Percentiles rank a stretch among this genome's conserved stretches.
phyloP scores from a whole-genome alignment of 2,888 invertebrate genomes.

The Andrena minutula region DNA sequence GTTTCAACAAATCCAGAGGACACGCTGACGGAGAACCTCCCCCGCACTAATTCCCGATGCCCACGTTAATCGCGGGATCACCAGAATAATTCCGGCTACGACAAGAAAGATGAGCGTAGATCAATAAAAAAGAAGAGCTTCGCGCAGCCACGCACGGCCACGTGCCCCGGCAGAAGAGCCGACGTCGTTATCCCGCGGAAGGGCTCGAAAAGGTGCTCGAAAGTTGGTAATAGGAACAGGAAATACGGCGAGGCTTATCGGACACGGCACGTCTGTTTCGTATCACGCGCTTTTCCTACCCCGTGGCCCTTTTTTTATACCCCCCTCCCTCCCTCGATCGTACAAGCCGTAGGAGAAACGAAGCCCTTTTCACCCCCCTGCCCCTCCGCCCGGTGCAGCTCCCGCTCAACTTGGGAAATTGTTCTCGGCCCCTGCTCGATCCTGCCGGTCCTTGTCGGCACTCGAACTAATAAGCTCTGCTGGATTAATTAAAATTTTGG shows the following conservation, averaged over 20 bases:
- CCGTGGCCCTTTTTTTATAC: conserved; percentile 23
- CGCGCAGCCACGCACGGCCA: background rate
- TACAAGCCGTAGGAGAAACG: conserved; percentile 54
- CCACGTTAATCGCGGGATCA: too few relatives aligned
- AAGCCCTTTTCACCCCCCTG: conserved; percentile 59
- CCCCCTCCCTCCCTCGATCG: conserved; percentile 43
- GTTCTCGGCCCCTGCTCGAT: conserved; percentile 64
- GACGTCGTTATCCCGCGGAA: conserved; percentile 70
- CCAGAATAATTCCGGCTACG: too few relatives aligned
- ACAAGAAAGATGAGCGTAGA: too few relatives aligned
- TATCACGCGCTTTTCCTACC: conserved; percentile 43
- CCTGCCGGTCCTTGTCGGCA: conserved; percentile 70
- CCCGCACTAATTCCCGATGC: too few relatives aligned
- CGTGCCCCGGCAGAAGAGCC: background rate
- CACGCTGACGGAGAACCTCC: too few relatives aligned
- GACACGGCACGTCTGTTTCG: conserved; percentile 46
- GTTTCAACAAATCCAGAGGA: background rate
- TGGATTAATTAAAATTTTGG: conserved; percentile 78
- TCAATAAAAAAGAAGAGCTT: background rate
- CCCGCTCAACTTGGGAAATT: conserved; percentile 65
- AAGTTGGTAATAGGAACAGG: conserved; percentile 72
- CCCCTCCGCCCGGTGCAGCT: conserved; percentile 29
- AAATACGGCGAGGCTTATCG: conserved; percentile 63
- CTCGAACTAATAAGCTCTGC: conserved; percentile 76
- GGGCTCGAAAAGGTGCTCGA: conserved; percentile 63